Conservation (phyloP, 2,888 invertebrate species). For the Sacculina carcini region DNA sequence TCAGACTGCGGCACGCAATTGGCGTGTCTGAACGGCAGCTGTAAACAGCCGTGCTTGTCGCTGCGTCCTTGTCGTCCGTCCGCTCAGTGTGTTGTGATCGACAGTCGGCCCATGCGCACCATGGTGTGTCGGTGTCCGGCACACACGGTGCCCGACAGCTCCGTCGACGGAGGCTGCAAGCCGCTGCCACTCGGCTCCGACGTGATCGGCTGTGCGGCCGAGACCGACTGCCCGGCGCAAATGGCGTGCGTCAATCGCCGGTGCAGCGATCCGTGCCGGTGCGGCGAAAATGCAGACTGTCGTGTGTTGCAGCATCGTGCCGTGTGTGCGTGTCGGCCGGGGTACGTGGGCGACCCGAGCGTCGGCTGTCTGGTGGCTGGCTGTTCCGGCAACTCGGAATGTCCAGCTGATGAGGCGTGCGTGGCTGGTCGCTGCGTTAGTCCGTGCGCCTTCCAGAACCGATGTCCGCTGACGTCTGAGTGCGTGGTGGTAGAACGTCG, state of each 20-base stretch:
- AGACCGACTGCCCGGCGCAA: constrained; percentile 49
- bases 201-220: constrained; percentile 35
- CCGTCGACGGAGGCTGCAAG: constrained; percentile 50
- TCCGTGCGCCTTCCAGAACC: constrained; percentile 49
- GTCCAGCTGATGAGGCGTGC: constrained; percentile 44
- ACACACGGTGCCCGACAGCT: constrained; percentile 50
- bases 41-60: constrained; percentile 47
- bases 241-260: constrained; percentile 47
- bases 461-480: constrained; percentile 56
- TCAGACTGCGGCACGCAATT: constrained; percentile 50
- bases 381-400: constrained; percentile 30
- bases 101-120: constrained; percentile 15
- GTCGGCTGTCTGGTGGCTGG: constrained; percentile 19
- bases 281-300: constrained; percentile 37
- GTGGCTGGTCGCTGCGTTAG: constrained; percentile 49
- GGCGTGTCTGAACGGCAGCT: constrained; percentile 50
- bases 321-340: constrained; percentile 15
- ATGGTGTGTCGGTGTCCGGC: constrained; percentile 56
- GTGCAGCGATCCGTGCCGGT: constrained; percentile 61
- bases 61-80: constrained; percentile 14
- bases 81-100: constrained; percentile 15
- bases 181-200: constrained; percentile 19
- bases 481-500: constrained; percentile 54
- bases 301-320: constrained; percentile 13
- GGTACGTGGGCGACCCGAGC: constrained; percentile 14